Base-by-base conservation (phyloP, 2,888 invertebrate species). In the Therioaphis trifolii region DNA sequence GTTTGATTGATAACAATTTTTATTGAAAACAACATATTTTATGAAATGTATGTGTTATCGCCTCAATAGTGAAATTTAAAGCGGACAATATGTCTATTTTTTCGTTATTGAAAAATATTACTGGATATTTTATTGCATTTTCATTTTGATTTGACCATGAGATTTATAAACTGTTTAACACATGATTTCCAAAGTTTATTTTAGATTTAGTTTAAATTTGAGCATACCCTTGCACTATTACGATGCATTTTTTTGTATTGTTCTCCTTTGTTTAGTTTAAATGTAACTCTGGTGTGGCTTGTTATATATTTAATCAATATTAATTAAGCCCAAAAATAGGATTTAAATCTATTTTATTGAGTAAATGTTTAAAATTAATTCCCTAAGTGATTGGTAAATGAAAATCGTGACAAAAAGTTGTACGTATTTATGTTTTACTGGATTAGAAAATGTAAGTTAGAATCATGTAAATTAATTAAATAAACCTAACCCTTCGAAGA, bases 361-460 rank as follows among this genome's bases (percentile, higher is more conserved):
- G 1, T n/a, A 21, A 55, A 11, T 18, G 24, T 49, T 24, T 15
- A 11, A 74, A 74, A 74, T 35, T 55, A 74, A 58, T 74, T 74
- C 18, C 4, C 74, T 40, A n/a, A 43, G 27, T 75, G 43, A 61
- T 55, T 75, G 9, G 21, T 14, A 40, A 58, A 58, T 58, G 18
- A 27, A 58, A 58, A 21, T 35, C 21, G 15, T 35, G 29, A 52
- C 52, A 74, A 55, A 52, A 35, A 24, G 52, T 49, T 40, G 27
- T 18, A 71, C 11, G 4, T 24, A 43, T 52, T 5, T 29, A n/a
- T 21, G 7, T 55, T 71, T 18, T 27, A 71, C 9, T 4, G 21
- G 15, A 21, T 49, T 52, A 72, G n/a, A 52, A 52, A 35, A 35
- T 55, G 15, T 35, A 14, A 2, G 55, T 35, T 7, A 21, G 7